Base-by-base conservation (phyloP, 2,797 vertebrate genomes). In the Neosalanx taihuensis region DNA sequence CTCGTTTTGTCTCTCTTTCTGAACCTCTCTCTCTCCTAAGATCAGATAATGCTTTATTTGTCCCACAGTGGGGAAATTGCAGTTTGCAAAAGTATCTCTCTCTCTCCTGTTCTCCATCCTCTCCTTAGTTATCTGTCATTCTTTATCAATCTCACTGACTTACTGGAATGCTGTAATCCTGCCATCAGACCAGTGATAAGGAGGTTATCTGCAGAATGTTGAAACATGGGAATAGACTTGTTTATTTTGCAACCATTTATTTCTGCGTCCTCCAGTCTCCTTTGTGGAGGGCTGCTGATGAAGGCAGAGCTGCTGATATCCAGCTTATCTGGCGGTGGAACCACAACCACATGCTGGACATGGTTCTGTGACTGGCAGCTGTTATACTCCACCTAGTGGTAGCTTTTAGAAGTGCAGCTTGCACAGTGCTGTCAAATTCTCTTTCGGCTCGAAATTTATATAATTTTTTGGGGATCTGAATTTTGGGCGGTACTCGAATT, bases 221-320 rank as follows among this genome's bases (percentile, higher is more conserved):
- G 84, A 86, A 88, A 88, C 87, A 80, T 79, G 81, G 89, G 87
- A 89, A 89, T 84, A 79, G 76, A 69, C 66, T 76, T 90, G 82
- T 89, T 86, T 83, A 87, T 89, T 87, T 86, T 83, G 78, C 53
- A 79, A 79, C 79, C 81, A 89, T 91, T 92, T 89, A 89, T 84
- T 84, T 88, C 69, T 70, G 83, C 79, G 82, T 79, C 18, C 4
- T 82, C 65, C 66, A 70, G 79, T 81, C 10, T 46, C 81, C 73
- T 87, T 89, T 87, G 84, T 81, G 78, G 83, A 79, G 85, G 86
- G 89, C 88, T 87, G 87, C 77, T 77, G 83, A 86, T 87, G 85
- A 87, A 85, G 86, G 87, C 86, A 88, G 84, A 88, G 83, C 86
- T 81, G 82, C 82, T 80, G 84, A 86, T 90, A 86, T 78, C 80